Evolutionary conservation across 2,888 invertebrate genomes (phyloP).

Genomic region (Lysandra coridon): DNA sequence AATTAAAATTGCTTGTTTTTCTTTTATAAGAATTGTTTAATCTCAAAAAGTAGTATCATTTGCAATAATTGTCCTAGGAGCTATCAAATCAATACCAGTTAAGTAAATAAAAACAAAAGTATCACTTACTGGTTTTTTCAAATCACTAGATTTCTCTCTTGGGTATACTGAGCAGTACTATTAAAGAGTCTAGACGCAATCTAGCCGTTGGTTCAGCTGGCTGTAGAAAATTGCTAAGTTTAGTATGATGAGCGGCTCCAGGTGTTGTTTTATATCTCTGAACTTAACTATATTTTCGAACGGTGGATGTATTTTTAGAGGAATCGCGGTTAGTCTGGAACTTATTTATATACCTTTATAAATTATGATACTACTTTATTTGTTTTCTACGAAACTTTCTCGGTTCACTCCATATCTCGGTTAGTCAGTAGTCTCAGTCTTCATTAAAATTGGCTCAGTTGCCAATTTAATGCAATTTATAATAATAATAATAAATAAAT

Average conservation of each 20-base stretch:
- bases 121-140: background rate
- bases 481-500: too few relatives aligned
- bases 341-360: too few relatives aligned
- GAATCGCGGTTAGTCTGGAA: too few relatives aligned
- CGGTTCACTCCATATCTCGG: too few relatives aligned
- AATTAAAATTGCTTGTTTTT: too few relatives aligned
- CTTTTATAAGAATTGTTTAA: background rate
- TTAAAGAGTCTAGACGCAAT: constrained; percentile 16
- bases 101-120: background rate
- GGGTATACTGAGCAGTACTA: background rate
- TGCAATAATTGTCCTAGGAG: background rate
- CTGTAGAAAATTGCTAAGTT: background rate
- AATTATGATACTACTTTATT: too few relatives aligned
- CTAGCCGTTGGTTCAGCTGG: background rate
- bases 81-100: background rate
- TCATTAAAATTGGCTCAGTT: too few relatives aligned
- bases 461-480: too few relatives aligned
- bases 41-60: background rate
- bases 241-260: background rate
- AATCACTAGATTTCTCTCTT: background rate
- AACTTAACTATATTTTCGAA: background rate
- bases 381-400: too few relatives aligned
- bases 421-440: too few relatives aligned
- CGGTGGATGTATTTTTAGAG: background rate
- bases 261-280: background rate